Evolutionary conservation across 2,888 invertebrate species (phyloP).

Genomic region (Hydraecia micacea): DNA sequence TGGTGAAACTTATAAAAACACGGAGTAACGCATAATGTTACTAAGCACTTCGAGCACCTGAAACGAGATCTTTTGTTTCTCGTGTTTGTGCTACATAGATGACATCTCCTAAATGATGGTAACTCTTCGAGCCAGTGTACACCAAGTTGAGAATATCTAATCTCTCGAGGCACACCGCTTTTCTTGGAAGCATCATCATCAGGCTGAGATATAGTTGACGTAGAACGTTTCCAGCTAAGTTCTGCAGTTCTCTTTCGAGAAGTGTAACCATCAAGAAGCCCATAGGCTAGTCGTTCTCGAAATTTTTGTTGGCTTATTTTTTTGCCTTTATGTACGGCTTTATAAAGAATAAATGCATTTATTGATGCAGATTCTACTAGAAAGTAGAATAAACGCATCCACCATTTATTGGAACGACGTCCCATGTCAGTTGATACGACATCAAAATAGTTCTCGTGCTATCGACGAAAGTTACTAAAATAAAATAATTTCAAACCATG

Average conservation of each 20-base stretch:
- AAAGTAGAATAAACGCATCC: constrained; percentile 35
- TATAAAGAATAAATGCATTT: constrained; percentile 38
- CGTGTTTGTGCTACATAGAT: constrained; percentile 4
- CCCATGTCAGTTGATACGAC: too few species aligned
- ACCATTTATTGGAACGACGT: constrained; percentile 35
- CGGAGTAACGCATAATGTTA: constrained; percentile 1
- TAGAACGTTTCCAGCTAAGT: constrained; percentile 27
- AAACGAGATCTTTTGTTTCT: constrained; percentile 15
- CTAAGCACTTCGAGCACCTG: constrained; percentile 10
- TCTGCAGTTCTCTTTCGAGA: constrained; percentile 32
- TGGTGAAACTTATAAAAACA: constrained; percentile 14
- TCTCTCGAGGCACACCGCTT: constrained; percentile 31
- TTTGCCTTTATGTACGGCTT: constrained; percentile 26
- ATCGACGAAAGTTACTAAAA: too few species aligned
- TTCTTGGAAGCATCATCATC: constrained; percentile 27
- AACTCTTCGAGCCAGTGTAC: constrained; percentile 38
- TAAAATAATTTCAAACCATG: too few species aligned
- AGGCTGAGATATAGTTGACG: constrained; percentile 18
- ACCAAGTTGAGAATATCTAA: constrained; percentile 39
- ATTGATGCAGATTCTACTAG: constrained; percentile 24
- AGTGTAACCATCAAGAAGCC: constrained; percentile 27
- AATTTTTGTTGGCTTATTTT: constrained; percentile 30
- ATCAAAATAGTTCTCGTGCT: too few species aligned
- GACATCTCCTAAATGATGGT: constrained; percentile 34
- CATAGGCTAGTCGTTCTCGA: constrained; percentile 29